Base-by-base conservation (phyloP, 2,113 vertebrate species). In the Falco punctatus region DNA sequence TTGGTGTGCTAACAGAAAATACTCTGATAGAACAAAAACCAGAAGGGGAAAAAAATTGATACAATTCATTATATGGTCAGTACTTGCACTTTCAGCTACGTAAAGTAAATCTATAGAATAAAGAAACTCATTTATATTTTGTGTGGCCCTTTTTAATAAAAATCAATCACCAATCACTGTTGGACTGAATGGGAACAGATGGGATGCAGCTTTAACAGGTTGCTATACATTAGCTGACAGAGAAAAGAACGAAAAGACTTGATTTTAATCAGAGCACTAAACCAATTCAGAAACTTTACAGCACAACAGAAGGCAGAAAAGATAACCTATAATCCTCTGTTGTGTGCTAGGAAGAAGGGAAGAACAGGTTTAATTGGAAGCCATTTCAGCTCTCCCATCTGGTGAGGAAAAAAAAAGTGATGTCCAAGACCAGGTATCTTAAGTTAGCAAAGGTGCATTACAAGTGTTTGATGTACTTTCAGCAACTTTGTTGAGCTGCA, bases 191-290 rank as follows among this genome's bases (percentile, higher is more conserved):
- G 42, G 84, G 83, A 96, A 96, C 90, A 92, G 91, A 95, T 94
- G 90, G 90, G 85, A 96, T 69, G 52, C 0, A 0, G 80, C 88
- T 90, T 73, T 80, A 90, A 59, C 52, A 82, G 66, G 88, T 92
- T 91, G 91, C 88, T 92, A 77, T 44, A 95, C 77, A 55, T 69
- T 84, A 81, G 69, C 67, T 57, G 59, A 88, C 57, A 92, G 51
- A 95, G 94, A 86, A 90, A 84, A 86, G 86, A 96, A 96, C 94
- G 87, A 90, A 91, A 88, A 96, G 91, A 85, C 73, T 71, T 58
- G 44, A 94, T 94, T 95, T 94, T 90, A 90, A 96, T 95, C 92
- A 91, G 66, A 95, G 51, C 58, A 69, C 32, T 94, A 82, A 95
- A 72, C 59, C 48, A 94, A 85, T 88, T 97, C 91, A 86, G 52